These are phyloP conservation scores for Pseudolycoriella hygida DNA, from an alignment of 2,888 invertebrate species.

Conservation along the genomic window DNA sequence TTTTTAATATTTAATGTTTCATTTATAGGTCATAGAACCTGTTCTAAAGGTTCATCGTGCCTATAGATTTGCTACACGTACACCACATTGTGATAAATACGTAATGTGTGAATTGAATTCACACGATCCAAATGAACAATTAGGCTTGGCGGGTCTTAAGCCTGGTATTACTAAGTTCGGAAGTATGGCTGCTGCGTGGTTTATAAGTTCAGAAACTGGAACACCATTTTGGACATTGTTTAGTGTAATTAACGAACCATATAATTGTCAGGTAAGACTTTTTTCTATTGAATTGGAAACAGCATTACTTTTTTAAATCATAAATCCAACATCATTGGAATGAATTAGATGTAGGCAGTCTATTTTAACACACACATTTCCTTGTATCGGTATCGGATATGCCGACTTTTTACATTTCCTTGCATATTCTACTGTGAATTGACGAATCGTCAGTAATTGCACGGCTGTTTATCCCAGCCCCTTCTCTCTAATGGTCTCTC, in stretches of 20 bases:
- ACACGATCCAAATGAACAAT: conserved; percentile 35
- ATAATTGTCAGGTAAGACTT: conserved; percentile 49
- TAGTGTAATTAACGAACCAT: conserved; percentile 50
- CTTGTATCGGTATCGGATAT: too few species aligned
- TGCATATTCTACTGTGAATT: too few species aligned
- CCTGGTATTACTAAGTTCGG: conserved; percentile 51
- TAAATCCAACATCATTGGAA: too few species aligned
- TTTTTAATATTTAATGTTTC: conserved; percentile 2
- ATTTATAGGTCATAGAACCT: conserved; percentile 48
- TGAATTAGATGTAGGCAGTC: too few species aligned
- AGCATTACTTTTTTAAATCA: conserved; percentile 4
- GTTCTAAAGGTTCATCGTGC: conserved; percentile 67
- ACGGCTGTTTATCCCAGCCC: too few species aligned
- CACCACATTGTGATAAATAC: conserved; percentile 58
- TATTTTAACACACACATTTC: too few species aligned
- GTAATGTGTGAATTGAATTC: conserved; percentile 63
- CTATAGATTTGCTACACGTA: conserved; percentile 49
- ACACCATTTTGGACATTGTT: conserved; percentile 66
- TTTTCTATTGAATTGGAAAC: too few species aligned
- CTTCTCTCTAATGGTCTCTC: too few species aligned
- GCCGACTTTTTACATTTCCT: neutral
- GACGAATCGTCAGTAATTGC: too few species aligned
- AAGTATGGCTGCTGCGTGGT: conserved; percentile 60
- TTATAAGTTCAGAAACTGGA: conserved; percentile 52
- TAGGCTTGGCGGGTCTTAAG: conserved; percentile 47